Percentiles rank a stretch among this genome's conserved stretches.
phyloP scores from a whole-genome alignment of 2,888 invertebrate genomes.

The Caenorhabditis sp. region DNA sequence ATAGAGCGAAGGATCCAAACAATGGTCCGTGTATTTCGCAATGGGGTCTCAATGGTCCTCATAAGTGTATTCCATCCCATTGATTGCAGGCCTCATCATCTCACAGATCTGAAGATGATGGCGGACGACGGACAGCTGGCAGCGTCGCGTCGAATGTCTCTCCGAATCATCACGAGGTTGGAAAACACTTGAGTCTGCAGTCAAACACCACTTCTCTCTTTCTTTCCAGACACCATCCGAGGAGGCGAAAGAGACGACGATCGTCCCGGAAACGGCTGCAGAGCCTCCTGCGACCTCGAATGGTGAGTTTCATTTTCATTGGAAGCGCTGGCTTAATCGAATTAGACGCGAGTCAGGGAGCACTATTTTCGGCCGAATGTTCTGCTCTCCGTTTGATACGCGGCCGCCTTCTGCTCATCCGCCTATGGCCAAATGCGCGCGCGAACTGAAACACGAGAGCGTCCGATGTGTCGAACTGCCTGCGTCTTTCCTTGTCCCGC shows the following conservation, averaged over 20 bases:
- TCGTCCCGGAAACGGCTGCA: slow-evolving; percentile 9
- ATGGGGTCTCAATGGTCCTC: neutral
- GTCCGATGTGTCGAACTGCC: neutral
- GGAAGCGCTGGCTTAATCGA: neutral
- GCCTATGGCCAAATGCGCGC: neutral
- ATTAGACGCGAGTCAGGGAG: neutral
- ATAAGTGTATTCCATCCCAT: neutral
- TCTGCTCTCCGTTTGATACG: neutral
- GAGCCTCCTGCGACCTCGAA: slow-evolving; percentile 1
- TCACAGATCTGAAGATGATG: slow-evolving; percentile 46
- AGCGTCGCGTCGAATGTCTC: slow-evolving; percentile 38
- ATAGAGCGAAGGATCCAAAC: neutral
- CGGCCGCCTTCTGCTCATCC: neutral
- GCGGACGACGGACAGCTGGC: slow-evolving; percentile 45
- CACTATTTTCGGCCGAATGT: neutral
- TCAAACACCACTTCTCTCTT: neutral
- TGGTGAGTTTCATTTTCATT: slow-evolving; percentile 11
- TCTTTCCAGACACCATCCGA: slow-evolving; percentile 7
- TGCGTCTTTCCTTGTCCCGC: neutral
- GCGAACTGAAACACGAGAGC: slow-evolving; percentile 6
- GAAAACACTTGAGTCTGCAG: slow-evolving; percentile 5
- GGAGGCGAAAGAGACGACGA: slow-evolving; percentile 22
- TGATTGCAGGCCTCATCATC: slow-evolving; percentile 45
- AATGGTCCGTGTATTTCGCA: no score
- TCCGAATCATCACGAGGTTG: slow-evolving; percentile 48